Evolutionary conservation across 2,888 invertebrate genomes (phyloP).

Genomic region (Apeira syringaria): DNA sequence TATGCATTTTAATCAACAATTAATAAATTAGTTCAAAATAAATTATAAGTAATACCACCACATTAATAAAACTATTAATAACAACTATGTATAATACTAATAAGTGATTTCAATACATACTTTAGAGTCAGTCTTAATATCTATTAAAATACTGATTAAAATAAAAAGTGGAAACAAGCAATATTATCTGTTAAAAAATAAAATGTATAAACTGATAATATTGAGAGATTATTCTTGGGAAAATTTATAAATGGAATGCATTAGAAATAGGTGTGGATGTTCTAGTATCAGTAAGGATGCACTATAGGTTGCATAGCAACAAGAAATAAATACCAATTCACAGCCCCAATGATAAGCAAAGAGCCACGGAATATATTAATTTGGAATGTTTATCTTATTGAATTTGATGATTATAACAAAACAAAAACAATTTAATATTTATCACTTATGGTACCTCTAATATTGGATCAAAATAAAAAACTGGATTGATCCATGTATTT

Average conservation of each 20-base stretch:
- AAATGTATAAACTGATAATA: slow-evolving; percentile 40
- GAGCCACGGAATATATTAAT: slow-evolving; percentile 3
- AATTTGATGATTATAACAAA: not conserved
- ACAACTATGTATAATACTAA: slow-evolving; percentile 72
- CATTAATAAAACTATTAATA: slow-evolving; percentile 56
- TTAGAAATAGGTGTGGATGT: slow-evolving; percentile 37
- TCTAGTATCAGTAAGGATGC: too few species aligned
- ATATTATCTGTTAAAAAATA: slow-evolving; percentile 22
- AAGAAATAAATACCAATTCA: slow-evolving; percentile 24
- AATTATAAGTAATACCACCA: slow-evolving; percentile 67
- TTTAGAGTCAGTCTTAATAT: slow-evolving; percentile 77
- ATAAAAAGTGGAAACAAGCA: slow-evolving; percentile 52
- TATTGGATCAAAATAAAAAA: too few species aligned
- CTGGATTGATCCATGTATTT: too few species aligned
- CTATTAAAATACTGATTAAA: slow-evolving; percentile 77
- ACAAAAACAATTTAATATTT: not conserved
- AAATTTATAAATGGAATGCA: slow-evolving; percentile 64
- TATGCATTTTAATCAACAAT: slow-evolving; percentile 46
- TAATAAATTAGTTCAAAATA: slow-evolving; percentile 62
- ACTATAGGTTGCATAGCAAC: too few species aligned
- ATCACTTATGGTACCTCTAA: not conserved
- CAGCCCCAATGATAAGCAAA: slow-evolving; percentile 20
- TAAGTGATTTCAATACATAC: slow-evolving; percentile 63
- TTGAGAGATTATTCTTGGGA: slow-evolving; percentile 53
- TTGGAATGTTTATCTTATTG: slow-evolving; percentile 26